Evolutionary conservation across 2,797 vertebrate species (phyloP).

Genomic region (Picus viridis): DNA sequence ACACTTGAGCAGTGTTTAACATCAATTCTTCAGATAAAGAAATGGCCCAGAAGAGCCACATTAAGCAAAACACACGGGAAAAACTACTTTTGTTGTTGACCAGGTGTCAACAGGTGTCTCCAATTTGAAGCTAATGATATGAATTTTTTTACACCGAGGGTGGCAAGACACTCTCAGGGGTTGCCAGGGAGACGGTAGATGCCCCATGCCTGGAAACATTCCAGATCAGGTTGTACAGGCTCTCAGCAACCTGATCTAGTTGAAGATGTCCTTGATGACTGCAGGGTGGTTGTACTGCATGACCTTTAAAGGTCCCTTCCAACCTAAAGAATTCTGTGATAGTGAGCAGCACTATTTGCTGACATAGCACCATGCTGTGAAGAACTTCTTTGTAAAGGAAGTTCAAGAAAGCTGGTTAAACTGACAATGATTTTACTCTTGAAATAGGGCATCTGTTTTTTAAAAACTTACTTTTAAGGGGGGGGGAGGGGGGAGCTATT

Average conservation of each 20-base stretch:
- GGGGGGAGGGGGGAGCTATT: neutral
- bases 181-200: too few relatives aligned
- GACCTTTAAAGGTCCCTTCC: too few relatives aligned
- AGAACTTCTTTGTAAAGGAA: constrained; percentile 43
- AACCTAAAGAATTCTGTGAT: too few relatives aligned
- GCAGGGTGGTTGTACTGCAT: too few relatives aligned
- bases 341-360: constrained; percentile 1
- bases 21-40: constrained; percentile 4
- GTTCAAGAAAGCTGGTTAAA: constrained; percentile 36
- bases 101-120: constrained; percentile 56
- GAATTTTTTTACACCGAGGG: too few relatives aligned
- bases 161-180: too few relatives aligned
- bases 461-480: constrained; percentile 8
- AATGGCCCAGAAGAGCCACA: neutral
- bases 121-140: neutral
- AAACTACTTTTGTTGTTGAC: constrained; percentile 16
- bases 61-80: constrained; percentile 32
- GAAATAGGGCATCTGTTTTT: constrained; percentile 51
- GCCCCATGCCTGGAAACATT: too few relatives aligned
- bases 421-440: constrained; percentile 1
- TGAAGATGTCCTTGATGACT: too few relatives aligned
- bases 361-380: constrained; percentile 10
- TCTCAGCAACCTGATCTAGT: too few relatives aligned
- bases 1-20: constrained; percentile 17
- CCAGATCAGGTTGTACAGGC: too few relatives aligned